Evolutionary conservation across 1,140 invertebrate species (phyloP), one percentile per base, ranked within the genome.

Genomic region (Belonocnema kinseyi): DNA sequence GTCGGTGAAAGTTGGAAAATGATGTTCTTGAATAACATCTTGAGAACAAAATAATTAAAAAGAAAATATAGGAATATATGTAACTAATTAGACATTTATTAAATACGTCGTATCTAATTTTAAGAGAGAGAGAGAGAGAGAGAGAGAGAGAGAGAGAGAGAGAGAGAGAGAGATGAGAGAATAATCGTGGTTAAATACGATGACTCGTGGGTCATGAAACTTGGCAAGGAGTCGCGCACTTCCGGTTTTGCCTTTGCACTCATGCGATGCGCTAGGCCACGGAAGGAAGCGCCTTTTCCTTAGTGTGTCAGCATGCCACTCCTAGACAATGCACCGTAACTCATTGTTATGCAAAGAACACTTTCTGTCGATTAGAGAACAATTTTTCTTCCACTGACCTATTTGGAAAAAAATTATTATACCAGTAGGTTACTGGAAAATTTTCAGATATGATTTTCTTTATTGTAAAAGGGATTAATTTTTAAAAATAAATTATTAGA

Each of bases 241-340:
- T 66, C 61, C 61, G 13, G 58, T 61, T 61, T 33, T 61, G 33
- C 26, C 12, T 14, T 52, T 70, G 40, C 75, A 76, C 19, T 50
- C 75, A 26, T 70, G 33, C 33, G 50, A 61, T 50, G 74, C 77
- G 61, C 14, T 14, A 66, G 33, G 40, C 26, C 61, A 46, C 33
- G 61, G 19, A 66, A 66, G 72, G 40, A 79, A 26, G 71, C 52
- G 56, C 77, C 77, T 77, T 71, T 77, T 70, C 52, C 58, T 85
- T 85, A 80, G 75, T 84, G 61, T 84, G 83, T 85, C 83, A 85
- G 77, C 76, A 50, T 82, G 83, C 80, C 82, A 75, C 80, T 85
- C 73, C 78, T 84, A 85, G 77, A 66, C 80, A 77, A 83, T 82
- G 81, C 76, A 82, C 51, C 71, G 79, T 75, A 50, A 21, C 72